Percentiles rank a stretch among this genome's conserved stretches.
Conservation (phyloP, 2,113 vertebrate species). For the Amazona guildingii region DNA sequence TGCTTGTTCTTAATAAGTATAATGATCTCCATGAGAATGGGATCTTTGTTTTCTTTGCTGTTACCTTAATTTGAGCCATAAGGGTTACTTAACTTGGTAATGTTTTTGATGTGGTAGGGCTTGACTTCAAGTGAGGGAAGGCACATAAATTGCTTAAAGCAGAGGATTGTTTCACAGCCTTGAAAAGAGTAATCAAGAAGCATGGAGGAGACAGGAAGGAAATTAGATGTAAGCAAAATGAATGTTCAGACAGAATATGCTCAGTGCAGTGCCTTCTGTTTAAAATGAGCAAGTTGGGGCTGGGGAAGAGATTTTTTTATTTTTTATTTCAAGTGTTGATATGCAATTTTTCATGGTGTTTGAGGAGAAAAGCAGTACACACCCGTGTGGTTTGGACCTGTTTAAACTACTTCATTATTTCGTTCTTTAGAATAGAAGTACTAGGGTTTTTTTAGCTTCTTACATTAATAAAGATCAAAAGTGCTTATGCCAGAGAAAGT, state of each 20-base stretch:
- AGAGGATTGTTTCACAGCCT: not conserved
- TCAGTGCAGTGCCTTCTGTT: not conserved
- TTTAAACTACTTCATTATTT: not conserved
- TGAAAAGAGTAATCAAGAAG: not conserved
- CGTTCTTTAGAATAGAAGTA: not conserved
- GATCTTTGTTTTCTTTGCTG: not conserved
- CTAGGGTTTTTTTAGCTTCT: not conserved
- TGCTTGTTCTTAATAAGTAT: not conserved
- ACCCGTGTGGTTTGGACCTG: not conserved
- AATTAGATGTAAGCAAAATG: conserved; percentile 23
- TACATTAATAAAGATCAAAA: not conserved
- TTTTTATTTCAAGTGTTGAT: not conserved
- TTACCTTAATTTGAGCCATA: not conserved
- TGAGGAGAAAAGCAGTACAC: not conserved
- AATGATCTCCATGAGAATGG: not conserved
- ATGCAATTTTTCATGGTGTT: not conserved
- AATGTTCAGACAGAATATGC: not conserved
- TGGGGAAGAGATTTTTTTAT: not conserved
- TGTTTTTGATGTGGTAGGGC: not conserved
- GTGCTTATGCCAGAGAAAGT: not conserved
- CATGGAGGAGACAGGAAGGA: conserved; percentile 4
- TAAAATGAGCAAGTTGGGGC: not conserved
- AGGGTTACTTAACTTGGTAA: not conserved
- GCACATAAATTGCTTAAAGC: not conserved
- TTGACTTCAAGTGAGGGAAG: not conserved